phyloP scores from a whole-genome alignment of 2,888 invertebrate species.

The Brassicogethes aeneus region DNA sequence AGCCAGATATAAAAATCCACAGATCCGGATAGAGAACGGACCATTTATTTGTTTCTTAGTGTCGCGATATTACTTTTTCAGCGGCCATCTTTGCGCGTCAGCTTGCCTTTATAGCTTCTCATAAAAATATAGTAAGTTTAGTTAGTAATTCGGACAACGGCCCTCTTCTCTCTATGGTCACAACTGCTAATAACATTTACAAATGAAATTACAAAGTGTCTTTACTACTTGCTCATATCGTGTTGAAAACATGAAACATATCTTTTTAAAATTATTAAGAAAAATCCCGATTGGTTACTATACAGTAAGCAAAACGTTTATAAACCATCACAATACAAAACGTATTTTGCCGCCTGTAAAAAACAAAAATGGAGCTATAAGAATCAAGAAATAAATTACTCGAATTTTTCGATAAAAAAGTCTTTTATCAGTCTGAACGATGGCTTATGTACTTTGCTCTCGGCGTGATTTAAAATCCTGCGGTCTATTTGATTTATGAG shows the following conservation, averaged over 20 bases:
- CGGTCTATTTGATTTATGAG: constrained; percentile 28
- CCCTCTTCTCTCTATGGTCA: constrained; percentile 10
- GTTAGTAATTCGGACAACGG: constrained; percentile 14
- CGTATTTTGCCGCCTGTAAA: neutral
- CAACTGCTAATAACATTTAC: neutral
- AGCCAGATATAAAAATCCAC: constrained; percentile 4
- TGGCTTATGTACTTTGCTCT: constrained; percentile 29
- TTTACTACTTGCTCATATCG: too few species aligned
- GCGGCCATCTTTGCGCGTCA: constrained; percentile 15
- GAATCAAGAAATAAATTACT: constrained; percentile 5
- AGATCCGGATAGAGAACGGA: constrained; percentile 7
- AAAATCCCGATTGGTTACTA: too few species aligned
- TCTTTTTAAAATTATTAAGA: too few species aligned
- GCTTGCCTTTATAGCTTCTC: constrained; percentile 17
- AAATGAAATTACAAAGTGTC: neutral
- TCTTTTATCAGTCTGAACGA: constrained; percentile 23
- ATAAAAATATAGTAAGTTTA: constrained; percentile 14
- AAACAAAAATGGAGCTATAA: neutral
- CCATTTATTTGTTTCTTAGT: constrained; percentile 19
- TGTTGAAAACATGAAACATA: too few species aligned
- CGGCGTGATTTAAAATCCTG: constrained; percentile 23
- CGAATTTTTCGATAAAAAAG: constrained; percentile 8
- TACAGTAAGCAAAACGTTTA: too few species aligned
- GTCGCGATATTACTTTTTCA: constrained; percentile 20
- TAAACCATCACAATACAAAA: too few species aligned